A percentile compares a stretch with the other conserved stretches of the same genome.
Conservation (phyloP, 2,888 invertebrate species). For the Apantesis nais region DNA sequence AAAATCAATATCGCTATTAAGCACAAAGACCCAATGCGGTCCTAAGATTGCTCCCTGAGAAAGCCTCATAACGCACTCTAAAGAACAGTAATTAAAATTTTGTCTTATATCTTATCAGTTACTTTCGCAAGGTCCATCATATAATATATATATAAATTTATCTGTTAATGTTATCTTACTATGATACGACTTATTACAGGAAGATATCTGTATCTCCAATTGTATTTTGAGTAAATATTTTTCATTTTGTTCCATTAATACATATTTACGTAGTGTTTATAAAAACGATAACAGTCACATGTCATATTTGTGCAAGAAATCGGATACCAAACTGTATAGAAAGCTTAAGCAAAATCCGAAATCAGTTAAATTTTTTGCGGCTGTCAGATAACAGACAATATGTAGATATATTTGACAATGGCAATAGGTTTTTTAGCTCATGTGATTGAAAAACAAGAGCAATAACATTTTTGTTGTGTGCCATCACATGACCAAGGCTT, state of each 20-base stretch:
- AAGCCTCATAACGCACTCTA: not conserved
- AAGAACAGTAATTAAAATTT: not conserved
- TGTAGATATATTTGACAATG: slow-evolving; percentile 15
- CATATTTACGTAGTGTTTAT: not conserved
- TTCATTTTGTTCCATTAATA: not conserved
- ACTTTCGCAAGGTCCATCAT: not conserved
- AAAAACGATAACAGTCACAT: not conserved
- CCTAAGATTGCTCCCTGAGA: not conserved
- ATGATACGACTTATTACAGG: not conserved
- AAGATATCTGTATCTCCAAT: not conserved
- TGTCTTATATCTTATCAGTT: not conserved
- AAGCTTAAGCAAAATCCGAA: slow-evolving; percentile 12
- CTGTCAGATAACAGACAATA: slow-evolving; percentile 43
- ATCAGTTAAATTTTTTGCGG: slow-evolving; percentile 42
- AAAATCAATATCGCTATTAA: not conserved
- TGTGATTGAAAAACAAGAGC: slow-evolving; percentile 4
- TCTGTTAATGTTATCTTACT: not conserved
- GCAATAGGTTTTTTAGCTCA: slow-evolving; percentile 18
- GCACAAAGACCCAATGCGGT: not conserved
- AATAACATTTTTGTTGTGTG: slow-evolving; percentile 12
- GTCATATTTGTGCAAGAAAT: not conserved
- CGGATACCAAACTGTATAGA: not conserved
- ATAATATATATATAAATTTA: not conserved
- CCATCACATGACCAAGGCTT: slow-evolving; percentile 21
- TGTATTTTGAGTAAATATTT: not conserved